Base-by-base conservation (phyloP, 2,888 invertebrate species). In the Amiota minor region DNA sequence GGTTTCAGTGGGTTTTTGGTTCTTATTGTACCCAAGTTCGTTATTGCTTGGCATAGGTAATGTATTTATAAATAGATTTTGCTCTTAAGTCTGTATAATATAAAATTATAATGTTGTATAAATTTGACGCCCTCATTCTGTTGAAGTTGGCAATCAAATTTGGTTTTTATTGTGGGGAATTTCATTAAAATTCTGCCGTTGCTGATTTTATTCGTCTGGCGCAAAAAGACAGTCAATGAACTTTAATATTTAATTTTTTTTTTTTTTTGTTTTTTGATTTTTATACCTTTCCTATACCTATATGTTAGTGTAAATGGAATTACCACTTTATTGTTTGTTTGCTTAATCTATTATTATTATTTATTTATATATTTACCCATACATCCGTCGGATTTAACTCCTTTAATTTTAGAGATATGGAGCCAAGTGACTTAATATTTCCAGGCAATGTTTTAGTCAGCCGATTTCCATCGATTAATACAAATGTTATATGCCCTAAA, bases 11-110 rank as follows among this genome's bases (percentile, higher is more conserved):
- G 11, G 16, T 49, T 67, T 46, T 67, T 18, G 49, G 16, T 49
- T 67, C 10, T 47, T 49, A 6, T 47, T 67, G 35, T 35, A 12
- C n/a, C 56, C 59, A 18, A 70, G 70, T 70, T 70, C 59, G 59
- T 59, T 23, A 23, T 23, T 20, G 61, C 62, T 59, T 45, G 11
- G 2, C 53, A n/a, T 53, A 3, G 4, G 10, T 53, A 3, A 3
- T 53, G 4, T 0, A 53, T 53, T 12, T 53, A 53, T 53, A 53
- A 53, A 53, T 53, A 53, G 53, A 1, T 6, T 35, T 3, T 0
- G 53, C 4, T 53, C 53, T 3, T n/a, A 53, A 12, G 10, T n/a
- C 6, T 35, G 14, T 61, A 62, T 14, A 14, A 10, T 6, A 35
- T 35, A 6, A 35, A 6, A 35, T 4, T 35, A 6, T 35, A 35